Conservation (phyloP, 92 coral and sea anemone genomes). For the Scolanthus callimorphus region DNA sequence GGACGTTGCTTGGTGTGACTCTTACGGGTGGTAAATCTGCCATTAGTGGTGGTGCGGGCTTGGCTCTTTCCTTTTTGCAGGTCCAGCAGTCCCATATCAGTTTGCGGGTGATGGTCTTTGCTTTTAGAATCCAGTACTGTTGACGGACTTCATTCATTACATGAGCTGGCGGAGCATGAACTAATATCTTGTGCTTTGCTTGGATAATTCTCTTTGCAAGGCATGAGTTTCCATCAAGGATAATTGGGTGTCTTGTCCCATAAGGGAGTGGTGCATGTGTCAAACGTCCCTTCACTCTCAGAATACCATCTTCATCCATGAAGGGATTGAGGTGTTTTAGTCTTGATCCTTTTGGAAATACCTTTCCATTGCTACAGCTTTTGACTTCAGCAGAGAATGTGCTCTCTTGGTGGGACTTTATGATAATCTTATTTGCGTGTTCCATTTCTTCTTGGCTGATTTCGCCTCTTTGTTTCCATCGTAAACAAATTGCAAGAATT, state of each 20-base stretch:
- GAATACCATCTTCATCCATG: conserved; percentile 31
- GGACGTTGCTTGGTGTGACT: neutral
- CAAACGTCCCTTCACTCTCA: conserved; percentile 48
- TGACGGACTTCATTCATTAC: conserved; percentile 49
- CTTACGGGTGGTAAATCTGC: conserved; percentile 24
- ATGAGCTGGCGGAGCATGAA: conserved; percentile 35
- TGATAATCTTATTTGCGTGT: conserved; percentile 15
- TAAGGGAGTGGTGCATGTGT: conserved; percentile 37
- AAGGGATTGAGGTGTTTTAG: conserved; percentile 21
- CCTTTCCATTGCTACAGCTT: conserved; percentile 6
- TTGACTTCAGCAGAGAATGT: conserved; percentile 17
- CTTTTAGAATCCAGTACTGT: conserved; percentile 41
- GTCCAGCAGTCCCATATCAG: conserved; percentile 13
- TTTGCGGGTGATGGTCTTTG: conserved; percentile 13
- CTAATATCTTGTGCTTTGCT: conserved; percentile 19
- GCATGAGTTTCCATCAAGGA: conserved; percentile 27
- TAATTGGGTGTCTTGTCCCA: conserved; percentile 34
- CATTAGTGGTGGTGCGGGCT: conserved; percentile 47
- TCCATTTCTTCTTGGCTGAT: conserved; percentile 14
- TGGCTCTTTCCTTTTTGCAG: conserved; percentile 30
- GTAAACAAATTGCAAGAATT: conserved; percentile 9
- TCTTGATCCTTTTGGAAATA: conserved; percentile 13
- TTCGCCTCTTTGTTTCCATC: conserved; percentile 2
- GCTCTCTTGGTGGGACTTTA: conserved; percentile 21
- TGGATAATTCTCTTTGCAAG: conserved; percentile 28